These are phyloP conservation scores for Sminthurinus aureus DNA, from an alignment of 2,888 invertebrate genomes.

Conservation along the genomic window DNA sequence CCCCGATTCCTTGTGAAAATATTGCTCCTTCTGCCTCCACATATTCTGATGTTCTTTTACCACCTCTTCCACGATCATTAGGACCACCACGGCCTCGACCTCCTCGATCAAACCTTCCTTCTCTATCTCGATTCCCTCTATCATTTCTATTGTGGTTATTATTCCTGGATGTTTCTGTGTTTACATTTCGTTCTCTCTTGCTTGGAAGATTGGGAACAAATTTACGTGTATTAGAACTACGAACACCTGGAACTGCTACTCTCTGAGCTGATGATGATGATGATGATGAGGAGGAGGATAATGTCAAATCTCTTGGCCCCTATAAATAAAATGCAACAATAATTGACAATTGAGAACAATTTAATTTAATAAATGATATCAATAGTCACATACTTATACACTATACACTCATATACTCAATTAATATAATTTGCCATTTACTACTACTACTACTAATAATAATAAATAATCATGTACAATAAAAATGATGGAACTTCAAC, in stretches of 20 bases:
- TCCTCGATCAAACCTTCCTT: too few species aligned
- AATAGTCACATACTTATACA: background rate
- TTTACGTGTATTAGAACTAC: conserved; percentile 39
- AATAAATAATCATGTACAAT: background rate
- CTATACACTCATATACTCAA: background rate
- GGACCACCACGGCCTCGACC: conserved; percentile 40
- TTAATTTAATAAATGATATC: background rate
- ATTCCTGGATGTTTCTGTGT: background rate
- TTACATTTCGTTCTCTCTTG: conserved; percentile 36
- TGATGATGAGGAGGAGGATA: conserved; percentile 24
- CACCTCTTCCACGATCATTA: conserved; percentile 30
- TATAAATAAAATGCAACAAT: background rate
- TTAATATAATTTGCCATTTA: too few species aligned
- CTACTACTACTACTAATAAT: too few species aligned
- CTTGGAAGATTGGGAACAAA: conserved; percentile 55
- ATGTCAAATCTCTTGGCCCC: conserved; percentile 51
- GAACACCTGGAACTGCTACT: background rate
- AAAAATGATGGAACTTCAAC: background rate
- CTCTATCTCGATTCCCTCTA: background rate
- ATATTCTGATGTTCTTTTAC: conserved; percentile 27
- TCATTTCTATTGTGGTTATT: background rate
- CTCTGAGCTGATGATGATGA: too few species aligned
- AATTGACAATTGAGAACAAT: background rate
- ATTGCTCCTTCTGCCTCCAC: conserved; percentile 51
- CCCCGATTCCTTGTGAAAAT: conserved; percentile 54